A percentile compares a stretch with the other conserved stretches of the same genome.
Evolutionary conservation across 2,888 invertebrate species (phyloP).

Genomic region (Dolomedes plantarius): DNA sequence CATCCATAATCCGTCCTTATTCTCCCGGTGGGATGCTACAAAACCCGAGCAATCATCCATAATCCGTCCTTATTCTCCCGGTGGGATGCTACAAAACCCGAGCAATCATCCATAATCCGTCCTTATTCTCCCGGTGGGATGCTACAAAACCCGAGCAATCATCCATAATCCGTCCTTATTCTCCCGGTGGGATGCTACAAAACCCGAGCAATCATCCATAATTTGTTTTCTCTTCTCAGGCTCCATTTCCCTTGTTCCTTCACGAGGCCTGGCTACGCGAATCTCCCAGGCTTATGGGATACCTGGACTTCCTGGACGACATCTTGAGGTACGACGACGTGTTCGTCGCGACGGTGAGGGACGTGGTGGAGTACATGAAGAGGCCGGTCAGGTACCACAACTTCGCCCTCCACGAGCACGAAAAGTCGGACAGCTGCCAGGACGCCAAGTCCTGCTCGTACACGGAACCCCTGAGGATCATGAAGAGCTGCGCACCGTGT

Average conservation of each 20-base stretch:
- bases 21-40: no score
- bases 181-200: no score
- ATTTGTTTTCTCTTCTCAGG: no score
- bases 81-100: no score
- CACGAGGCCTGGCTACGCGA: conserved; percentile 82
- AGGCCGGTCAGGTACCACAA: conserved; percentile 25
- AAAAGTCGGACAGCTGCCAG: not conserved
- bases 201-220: no score
- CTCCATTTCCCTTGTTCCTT: conserved; percentile 83
- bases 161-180: no score
- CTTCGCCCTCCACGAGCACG: not conserved
- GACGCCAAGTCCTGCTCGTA: conserved; percentile 26
- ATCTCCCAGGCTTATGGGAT: conserved; percentile 51
- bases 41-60: no score
- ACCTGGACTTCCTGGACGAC: conserved; percentile 63
- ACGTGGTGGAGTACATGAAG: conserved; percentile 70
- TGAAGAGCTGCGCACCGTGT: conserved; percentile 46
- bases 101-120: no score
- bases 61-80: no score
- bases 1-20: no score
- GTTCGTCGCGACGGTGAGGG: conserved; percentile 47
- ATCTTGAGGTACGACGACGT: conserved; percentile 51
- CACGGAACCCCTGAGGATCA: conserved; percentile 34
- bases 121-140: no score
- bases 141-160: no score